Evolutionary conservation across 2,888 invertebrate species (phyloP), one percentile per base, ranked within the genome.

Genomic region (Ornithoptera priamus): DNA sequence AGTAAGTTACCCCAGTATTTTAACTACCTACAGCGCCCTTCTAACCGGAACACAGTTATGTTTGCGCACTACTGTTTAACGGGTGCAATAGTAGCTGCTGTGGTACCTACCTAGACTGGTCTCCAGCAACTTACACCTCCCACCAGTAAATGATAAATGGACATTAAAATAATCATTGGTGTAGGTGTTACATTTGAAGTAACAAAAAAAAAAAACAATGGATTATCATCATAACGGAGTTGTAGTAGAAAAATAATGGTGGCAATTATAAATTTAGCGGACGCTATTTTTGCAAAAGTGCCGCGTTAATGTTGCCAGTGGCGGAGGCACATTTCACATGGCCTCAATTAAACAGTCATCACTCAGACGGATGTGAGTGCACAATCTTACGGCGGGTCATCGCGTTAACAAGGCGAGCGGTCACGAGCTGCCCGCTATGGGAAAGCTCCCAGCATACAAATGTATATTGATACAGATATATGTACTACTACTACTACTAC

Each of bases 361-460:
- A 85, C 85, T 82, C 85, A 85, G 83, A 89, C 89, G 88, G 89
- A 88, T 89, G 89, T 89, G 81, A 87, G 90, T 90, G 90, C 89
- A 91, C 88, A 90, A 90, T 90, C 90, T 89, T 82, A 77, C 82
- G 79, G 77, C 87, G 77, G 90, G 90, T 89, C 90, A 91, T 88
- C 90, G 84, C 83, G 82, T 84, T 90, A 90, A 91, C 90, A 88
- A 90, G 89, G 82, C 88, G 82, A 87, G 81, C 90, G 91, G 91
- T 91, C 91, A 91, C 89, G 89, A 87, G 80, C 83, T 87, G 89
- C 87, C 89, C 90, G 89, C 82, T 87, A 88, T 92, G 92, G 90
- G 92, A 92, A 91, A 88, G 89, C 89, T 92, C 92, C 86, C 91
- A 92, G 87, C 84, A 87, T 90, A 87, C 82, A 87, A 87, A 84